Evolutionary conservation across 1,140 invertebrate species (phyloP).

Genomic region (Mya arenaria): DNA sequence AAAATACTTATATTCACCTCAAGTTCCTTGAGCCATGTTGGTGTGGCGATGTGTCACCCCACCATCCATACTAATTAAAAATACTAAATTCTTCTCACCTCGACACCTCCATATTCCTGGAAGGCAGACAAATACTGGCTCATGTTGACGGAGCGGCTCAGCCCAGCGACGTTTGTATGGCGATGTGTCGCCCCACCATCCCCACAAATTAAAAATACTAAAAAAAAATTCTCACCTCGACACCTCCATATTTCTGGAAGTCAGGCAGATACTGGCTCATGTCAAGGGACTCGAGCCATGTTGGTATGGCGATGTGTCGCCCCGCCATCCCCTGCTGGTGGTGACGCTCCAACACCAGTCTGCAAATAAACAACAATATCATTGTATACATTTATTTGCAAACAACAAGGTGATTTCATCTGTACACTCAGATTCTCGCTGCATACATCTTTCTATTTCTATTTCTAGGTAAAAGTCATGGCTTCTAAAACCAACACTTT

Average conservation of each 20-base stretch:
- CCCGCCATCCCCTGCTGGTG: slow-evolving; percentile 68
- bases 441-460: no score
- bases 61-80: not conserved
- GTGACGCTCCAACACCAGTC: slow-evolving; percentile 70
- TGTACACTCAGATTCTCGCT: no score
- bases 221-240: slow-evolving; percentile 72
- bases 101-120: not conserved
- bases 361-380: slow-evolving; percentile 58
- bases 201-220: not conserved
- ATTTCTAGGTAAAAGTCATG: no score
- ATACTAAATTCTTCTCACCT: not conserved
- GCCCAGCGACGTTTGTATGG: not conserved
- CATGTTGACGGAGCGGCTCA: not conserved
- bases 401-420: no score
- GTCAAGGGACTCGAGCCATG: slow-evolving; percentile 73
- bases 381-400: no score
- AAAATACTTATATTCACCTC: not conserved
- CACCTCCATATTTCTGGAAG: slow-evolving; percentile 71
- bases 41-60: not conserved
- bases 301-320: slow-evolving; percentile 70
- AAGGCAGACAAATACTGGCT: not conserved
- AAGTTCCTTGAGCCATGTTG: not conserved
- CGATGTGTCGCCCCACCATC: not conserved
- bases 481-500: no score
- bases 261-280: slow-evolving; percentile 66